Evolutionary conservation across 2,797 vertebrate genomes (phyloP).

Genomic region (Sorex maritimensis): DNA sequence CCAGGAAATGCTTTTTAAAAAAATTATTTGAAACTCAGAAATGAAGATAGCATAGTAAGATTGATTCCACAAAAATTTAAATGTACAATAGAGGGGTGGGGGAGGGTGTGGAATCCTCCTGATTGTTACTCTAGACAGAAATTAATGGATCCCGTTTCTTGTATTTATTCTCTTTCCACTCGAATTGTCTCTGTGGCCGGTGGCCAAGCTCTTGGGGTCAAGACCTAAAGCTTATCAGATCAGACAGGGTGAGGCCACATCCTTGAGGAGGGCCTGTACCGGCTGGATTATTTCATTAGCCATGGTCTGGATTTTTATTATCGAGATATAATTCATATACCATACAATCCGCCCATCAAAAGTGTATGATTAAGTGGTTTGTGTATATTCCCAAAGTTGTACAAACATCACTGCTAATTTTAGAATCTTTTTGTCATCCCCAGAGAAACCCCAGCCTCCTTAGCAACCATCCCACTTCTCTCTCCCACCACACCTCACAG

Average conservation of each 20-base stretch:
- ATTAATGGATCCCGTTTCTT: not conserved
- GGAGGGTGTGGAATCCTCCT: not conserved
- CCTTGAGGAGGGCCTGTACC: not conserved
- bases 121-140: not conserved
- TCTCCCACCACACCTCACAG: too few species aligned
- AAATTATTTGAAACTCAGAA: constrained; percentile 56
- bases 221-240: not conserved
- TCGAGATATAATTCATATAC: not conserved
- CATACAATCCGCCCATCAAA: not conserved
- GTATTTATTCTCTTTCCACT: not conserved
- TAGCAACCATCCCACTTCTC: not conserved
- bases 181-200: not conserved
- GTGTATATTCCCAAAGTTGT: not conserved
- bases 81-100: not conserved
- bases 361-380: constrained; percentile 8
- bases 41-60: constrained; percentile 39
- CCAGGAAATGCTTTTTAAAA: constrained; percentile 25
- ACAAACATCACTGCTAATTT: not conserved
- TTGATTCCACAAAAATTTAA: not conserved
- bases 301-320: constrained; percentile 38
- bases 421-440: constrained; percentile 55
- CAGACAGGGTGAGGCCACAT: not conserved
- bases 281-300: constrained; percentile 38
- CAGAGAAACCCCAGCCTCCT: not conserved
- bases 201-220: not conserved